Evolutionary conservation across 2,888 invertebrate species (phyloP).

Genomic region (Brachylomia viminalis): DNA sequence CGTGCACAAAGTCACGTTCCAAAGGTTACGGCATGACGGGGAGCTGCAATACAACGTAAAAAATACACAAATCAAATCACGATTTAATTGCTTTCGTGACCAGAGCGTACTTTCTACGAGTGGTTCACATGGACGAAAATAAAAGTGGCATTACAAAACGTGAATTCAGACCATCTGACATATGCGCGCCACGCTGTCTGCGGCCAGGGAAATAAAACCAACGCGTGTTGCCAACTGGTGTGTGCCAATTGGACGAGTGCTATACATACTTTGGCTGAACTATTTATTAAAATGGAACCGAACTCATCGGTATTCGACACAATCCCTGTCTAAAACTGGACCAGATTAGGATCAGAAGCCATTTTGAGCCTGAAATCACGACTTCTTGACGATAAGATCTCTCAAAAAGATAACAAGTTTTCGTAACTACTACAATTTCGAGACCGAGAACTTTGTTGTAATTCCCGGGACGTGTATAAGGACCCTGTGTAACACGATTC

Average conservation of each 20-base stretch:
- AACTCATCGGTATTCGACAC: slow-evolving; percentile 30
- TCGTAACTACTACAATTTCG: slow-evolving; percentile 46
- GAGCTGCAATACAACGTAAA: slow-evolving; percentile 66
- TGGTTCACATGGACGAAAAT: slow-evolving; percentile 66
- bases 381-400: slow-evolving; percentile 45
- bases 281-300: slow-evolving; percentile 27
- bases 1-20: slow-evolving; percentile 75
- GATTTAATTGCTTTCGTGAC: slow-evolving; percentile 81
- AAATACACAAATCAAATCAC: slow-evolving; percentile 75
- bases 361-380: slow-evolving; percentile 39
- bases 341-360: slow-evolving; percentile 33
- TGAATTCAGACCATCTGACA: slow-evolving; percentile 75
- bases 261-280: slow-evolving; percentile 35
- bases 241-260: slow-evolving; percentile 68
- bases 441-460: slow-evolving; percentile 35
- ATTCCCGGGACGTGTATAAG: slow-evolving; percentile 46
- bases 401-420: slow-evolving; percentile 49
- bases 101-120: slow-evolving; percentile 75
- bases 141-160: slow-evolving; percentile 72
- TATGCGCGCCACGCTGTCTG: slow-evolving; percentile 88
- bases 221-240: slow-evolving; percentile 75
- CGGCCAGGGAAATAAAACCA: slow-evolving; percentile 70
- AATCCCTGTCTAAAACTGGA: slow-evolving; percentile 22
- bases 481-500: slow-evolving; percentile 51
- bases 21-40: slow-evolving; percentile 67